Conservation (phyloP, 2,888 invertebrate species). For the Galeopsomyia nigrocyanea region DNA sequence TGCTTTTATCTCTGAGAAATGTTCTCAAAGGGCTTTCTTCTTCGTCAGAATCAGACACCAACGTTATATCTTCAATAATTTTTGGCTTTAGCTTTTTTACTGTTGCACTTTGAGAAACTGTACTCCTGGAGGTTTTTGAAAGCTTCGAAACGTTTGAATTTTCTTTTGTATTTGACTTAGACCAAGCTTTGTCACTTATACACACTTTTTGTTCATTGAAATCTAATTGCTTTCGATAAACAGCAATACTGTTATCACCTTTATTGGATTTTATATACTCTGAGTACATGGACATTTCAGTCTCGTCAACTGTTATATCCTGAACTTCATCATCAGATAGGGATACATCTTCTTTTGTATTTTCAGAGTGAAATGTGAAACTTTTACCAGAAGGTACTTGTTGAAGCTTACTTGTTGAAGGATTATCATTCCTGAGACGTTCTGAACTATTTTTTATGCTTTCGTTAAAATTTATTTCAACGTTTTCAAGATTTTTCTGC, state of each 20-base stretch:
- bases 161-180: not conserved
- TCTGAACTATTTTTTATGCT: not conserved
- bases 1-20: too few species aligned
- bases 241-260: constrained; percentile 59
- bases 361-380: not conserved
- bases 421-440: not conserved
- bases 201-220: not conserved
- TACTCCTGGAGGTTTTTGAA: too few species aligned
- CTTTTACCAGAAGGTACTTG: not conserved
- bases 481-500: not conserved
- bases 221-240: constrained; percentile 55
- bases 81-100: not conserved
- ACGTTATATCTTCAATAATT: constrained; percentile 30
- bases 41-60: constrained; percentile 45
- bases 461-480: not conserved
- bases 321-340: constrained; percentile 27
- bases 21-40: constrained; percentile 14
- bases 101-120: not conserved
- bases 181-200: not conserved
- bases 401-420: too few species aligned
- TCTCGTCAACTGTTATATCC: constrained; percentile 21
- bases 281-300: constrained; percentile 59
- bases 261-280: constrained; percentile 57
- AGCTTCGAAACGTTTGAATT: not conserved
- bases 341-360: constrained; percentile 9